Conservation (phyloP, 2,888 invertebrate species). For the Luperina nickerlii region DNA sequence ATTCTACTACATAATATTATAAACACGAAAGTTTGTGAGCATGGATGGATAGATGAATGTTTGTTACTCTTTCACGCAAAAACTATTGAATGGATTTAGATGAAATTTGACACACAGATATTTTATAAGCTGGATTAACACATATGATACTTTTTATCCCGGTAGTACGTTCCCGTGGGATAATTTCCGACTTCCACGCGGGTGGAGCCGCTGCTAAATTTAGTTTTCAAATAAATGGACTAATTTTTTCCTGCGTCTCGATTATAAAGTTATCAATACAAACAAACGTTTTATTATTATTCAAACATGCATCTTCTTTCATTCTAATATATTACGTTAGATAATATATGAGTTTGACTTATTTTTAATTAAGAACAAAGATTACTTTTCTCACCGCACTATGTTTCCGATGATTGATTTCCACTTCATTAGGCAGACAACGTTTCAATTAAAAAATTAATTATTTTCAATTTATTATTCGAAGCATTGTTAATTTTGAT, state of each 20-base stretch:
- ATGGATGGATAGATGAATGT: too few species aligned
- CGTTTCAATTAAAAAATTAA: conserved; percentile 72
- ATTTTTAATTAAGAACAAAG: conserved; percentile 52
- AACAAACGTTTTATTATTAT: background rate
- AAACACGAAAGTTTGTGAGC: too few species aligned
- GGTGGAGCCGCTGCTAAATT: too few species aligned
- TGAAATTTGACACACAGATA: too few species aligned
- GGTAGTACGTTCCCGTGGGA: too few species aligned
- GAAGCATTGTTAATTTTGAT: conserved; percentile 64
- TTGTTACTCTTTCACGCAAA: too few species aligned
- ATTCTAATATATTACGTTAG: background rate
- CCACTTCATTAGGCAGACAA: conserved; percentile 63
- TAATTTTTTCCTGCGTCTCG: background rate
- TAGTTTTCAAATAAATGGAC: background rate
- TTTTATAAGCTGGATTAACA: too few species aligned
- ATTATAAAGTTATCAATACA: background rate
- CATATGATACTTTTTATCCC: too few species aligned
- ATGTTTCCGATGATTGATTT: conserved; percentile 54
- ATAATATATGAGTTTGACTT: conserved; percentile 23
- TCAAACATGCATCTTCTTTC: background rate
- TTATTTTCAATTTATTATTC: conserved; percentile 68
- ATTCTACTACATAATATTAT: too few species aligned
- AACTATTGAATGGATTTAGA: too few species aligned
- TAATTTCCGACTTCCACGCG: too few species aligned
- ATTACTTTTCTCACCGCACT: conserved; percentile 24